Conservation (phyloP, 2,888 invertebrate species). For the Chrysodeixis includens region DNA sequence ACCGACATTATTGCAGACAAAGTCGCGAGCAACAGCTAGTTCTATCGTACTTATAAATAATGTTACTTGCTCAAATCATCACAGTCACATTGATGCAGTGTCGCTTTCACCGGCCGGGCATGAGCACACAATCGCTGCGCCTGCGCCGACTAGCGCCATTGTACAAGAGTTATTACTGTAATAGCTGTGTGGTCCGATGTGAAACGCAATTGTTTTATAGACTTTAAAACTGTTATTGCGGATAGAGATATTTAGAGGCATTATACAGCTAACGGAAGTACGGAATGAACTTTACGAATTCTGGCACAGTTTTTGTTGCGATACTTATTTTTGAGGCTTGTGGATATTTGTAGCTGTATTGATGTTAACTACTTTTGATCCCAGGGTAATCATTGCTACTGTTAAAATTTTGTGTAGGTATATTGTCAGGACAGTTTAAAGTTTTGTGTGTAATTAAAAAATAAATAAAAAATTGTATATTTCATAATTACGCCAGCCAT, state of each 20-base stretch:
- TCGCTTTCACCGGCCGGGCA: constrained; percentile 49
- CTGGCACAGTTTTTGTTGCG: background rate
- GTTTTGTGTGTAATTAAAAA: too few species aligned
- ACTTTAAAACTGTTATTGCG: constrained; percentile 10
- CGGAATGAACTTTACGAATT: background rate
- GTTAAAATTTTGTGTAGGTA: too few species aligned
- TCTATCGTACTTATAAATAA: background rate
- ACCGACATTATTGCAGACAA: too few species aligned
- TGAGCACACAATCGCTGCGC: constrained; percentile 44
- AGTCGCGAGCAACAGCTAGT: background rate
- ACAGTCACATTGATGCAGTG: constrained; percentile 40
- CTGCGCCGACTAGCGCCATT: constrained; percentile 57
- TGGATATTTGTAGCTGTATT: background rate
- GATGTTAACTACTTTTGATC: too few species aligned
- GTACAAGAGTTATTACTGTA: constrained; percentile 61
- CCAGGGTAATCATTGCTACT: too few species aligned
- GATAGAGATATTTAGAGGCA: background rate
- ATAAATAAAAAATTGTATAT: too few species aligned
- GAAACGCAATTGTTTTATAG: constrained; percentile 48
- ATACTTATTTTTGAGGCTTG: background rate
- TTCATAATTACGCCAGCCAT: too few species aligned
- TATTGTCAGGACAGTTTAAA: too few species aligned
- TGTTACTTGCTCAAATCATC: background rate
- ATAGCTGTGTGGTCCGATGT: constrained; percentile 52
- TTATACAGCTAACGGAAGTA: background rate